Evolutionary conservation across 2,888 invertebrate genomes (phyloP).

Genomic region (Trissoscelio sp.): DNA sequence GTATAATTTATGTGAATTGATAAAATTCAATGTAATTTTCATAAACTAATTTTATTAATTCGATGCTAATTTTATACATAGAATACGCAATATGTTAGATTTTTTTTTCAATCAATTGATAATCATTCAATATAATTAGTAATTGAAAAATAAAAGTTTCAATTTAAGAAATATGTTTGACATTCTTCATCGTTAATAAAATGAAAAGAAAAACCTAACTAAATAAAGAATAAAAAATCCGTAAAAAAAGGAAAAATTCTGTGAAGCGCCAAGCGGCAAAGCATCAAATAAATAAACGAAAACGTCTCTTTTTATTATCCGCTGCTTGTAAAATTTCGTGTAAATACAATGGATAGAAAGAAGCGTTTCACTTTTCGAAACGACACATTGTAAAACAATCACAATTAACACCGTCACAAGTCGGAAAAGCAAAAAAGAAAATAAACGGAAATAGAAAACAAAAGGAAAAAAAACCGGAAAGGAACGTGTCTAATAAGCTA

Average conservation of each 20-base stretch:
- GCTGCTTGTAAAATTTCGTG: slow-evolving; percentile 34
- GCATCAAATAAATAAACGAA: slow-evolving; percentile 38
- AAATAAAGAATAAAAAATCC: not conserved
- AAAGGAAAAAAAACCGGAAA: not conserved
- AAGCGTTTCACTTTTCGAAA: slow-evolving; percentile 31
- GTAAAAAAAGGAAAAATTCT: not conserved
- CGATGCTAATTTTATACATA: too few relatives aligned
- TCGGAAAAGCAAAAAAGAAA: slow-evolving; percentile 7
- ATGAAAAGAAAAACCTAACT: not conserved
- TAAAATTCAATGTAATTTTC: slow-evolving; percentile 32
- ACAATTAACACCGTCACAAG: slow-evolving; percentile 21
- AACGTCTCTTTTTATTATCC: slow-evolving; percentile 40
- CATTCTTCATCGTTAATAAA: not conserved
- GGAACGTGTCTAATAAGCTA: not conserved
- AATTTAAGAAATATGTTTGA: not conserved
- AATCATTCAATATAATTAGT: too few relatives aligned
- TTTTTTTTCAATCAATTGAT: too few relatives aligned
- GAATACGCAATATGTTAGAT: too few relatives aligned
- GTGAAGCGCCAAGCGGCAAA: slow-evolving; percentile 26
- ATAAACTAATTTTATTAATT: slow-evolving; percentile 11
- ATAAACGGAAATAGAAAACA: not conserved
- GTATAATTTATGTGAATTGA: slow-evolving; percentile 18
- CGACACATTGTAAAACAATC: slow-evolving; percentile 47
- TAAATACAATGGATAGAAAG: slow-evolving; percentile 29
- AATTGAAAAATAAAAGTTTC: too few relatives aligned